Base-by-base conservation (phyloP, 2,888 invertebrate genomes). In the Ormyrus labotus region DNA sequence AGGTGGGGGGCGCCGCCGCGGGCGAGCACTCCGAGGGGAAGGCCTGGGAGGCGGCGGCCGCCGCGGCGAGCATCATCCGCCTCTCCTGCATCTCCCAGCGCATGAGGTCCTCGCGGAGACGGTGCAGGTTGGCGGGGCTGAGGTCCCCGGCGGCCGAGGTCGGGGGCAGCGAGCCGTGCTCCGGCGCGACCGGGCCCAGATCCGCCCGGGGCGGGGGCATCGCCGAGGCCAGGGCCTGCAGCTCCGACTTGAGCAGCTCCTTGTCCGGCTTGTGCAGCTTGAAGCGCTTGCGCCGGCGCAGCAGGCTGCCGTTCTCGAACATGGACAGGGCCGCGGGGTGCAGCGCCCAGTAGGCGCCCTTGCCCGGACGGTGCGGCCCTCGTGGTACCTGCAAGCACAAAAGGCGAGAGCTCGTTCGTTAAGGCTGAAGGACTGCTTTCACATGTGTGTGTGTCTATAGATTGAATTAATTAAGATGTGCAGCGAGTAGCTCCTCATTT, bases 261-360 rank as follows among this genome's bases (percentile, higher is more conserved):
- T 94, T 94, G 88, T 94, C 94, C 78, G 94, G 94, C 87, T 95
- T 95, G 87, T 94, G 93, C 67, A 96, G 92, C 92, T 97, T 97
- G 92, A 97, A 96, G 6, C 96, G 92, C 90, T 96, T 96, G 82
- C 96, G 92, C 63, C 96, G 92, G 50, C 96, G 92, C 53, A 96
- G 92, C 80, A 96, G 93, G 72, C 95, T 95, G 45, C 97, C 97
- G 91, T 97, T 97, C 89, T 97, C 96, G 91, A 96, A 96, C 96
- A 96, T 96, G 88, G 95, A 95, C 82, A 95, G 93, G 51, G 95
- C 95, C 68, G 94, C 94, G 9, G 96, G 96, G 88, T 96, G 96
- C 64, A 96, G 92, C 0, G 96, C 95, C 96, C 96, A 96, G 89
- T 95, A 96, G 58, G 95, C 95, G n/a, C 96, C 96, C 91, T 96